A percentile compares a stretch with the other conserved stretches of the same genome.
Conservation (phyloP, 2,888 invertebrate genomes). For the Ophion ellenae region DNA sequence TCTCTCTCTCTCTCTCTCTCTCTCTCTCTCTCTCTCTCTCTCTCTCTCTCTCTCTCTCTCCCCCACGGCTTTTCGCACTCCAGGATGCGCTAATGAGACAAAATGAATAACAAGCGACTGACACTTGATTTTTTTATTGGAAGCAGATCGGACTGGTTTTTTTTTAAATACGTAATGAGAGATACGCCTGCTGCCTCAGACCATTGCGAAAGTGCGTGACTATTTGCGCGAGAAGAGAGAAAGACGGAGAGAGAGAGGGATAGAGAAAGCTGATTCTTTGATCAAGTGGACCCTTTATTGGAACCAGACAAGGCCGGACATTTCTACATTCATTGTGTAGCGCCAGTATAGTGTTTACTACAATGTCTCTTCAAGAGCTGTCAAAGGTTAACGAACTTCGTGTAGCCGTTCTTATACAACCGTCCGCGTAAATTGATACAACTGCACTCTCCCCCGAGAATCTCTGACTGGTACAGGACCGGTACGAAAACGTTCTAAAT, state of each 20-base stretch:
- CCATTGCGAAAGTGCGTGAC: not conserved
- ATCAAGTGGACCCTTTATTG: constrained; percentile 59
- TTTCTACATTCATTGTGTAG: constrained; percentile 4
- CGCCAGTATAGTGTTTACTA: constrained; percentile 6
- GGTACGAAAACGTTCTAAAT: not conserved
- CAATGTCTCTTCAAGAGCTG: constrained; percentile 32
- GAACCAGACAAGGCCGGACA: constrained; percentile 58
- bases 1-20: not conserved
- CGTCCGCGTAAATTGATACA: constrained; percentile 12
- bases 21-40: too few species aligned
- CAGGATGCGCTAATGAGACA: constrained; percentile 15
- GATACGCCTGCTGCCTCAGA: not conserved
- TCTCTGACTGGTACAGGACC: not conserved
- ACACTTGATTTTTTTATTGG: constrained; percentile 25
- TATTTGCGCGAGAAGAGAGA: not conserved
- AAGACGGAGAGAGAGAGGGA: not conserved
- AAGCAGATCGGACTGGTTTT: constrained; percentile 57
- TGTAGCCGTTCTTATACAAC: not conserved
- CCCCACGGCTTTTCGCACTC: not conserved
- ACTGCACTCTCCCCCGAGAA: not conserved
- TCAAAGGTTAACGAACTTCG: constrained; percentile 52
- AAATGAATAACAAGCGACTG: constrained; percentile 3
- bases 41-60: not conserved
- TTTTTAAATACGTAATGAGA: not conserved
- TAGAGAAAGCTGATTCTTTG: constrained; percentile 24